phyloP scores from a whole-genome alignment of 2,113 vertebrate genomes.

The Spea bombifrons region DNA sequence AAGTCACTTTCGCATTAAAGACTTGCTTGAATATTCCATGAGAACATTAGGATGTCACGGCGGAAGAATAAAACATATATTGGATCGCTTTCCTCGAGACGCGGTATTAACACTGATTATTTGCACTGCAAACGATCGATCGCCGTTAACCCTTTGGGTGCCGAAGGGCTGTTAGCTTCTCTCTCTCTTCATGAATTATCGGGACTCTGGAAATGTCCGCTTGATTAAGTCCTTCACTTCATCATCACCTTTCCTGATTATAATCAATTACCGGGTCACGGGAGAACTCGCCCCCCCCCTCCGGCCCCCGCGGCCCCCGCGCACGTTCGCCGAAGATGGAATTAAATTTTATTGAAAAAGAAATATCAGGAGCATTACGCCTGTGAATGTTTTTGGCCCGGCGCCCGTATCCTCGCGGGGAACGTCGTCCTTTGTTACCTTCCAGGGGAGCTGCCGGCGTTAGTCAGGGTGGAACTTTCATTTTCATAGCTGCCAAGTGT shows the following conservation, averaged over 20 bases:
- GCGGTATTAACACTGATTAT: too few relatives aligned
- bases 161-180: too few relatives aligned
- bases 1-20: too few relatives aligned
- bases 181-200: slow-evolving; percentile 47
- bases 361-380: slow-evolving; percentile 6
- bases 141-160: too few relatives aligned
- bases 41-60: too few relatives aligned
- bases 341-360: slow-evolving; percentile 53
- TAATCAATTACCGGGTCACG: slow-evolving; percentile 58
- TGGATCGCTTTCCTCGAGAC: too few relatives aligned
- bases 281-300: slow-evolving; percentile 56
- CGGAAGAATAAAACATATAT: too few relatives aligned
- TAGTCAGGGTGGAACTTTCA: not conserved
- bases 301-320: slow-evolving; percentile 39
- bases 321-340: slow-evolving; percentile 55
- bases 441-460: too few relatives aligned
- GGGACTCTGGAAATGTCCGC: slow-evolving; percentile 61
- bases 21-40: too few relatives aligned
- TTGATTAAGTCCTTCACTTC: slow-evolving; percentile 57
- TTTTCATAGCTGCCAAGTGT: too few relatives aligned
- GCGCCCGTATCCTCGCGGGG: slow-evolving; percentile 7
- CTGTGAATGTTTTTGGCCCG: slow-evolving; percentile 12
- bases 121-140: too few relatives aligned
- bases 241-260: slow-evolving; percentile 33
- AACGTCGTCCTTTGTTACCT: not conserved